Evolutionary conservation across 2,113 vertebrate species (phyloP), one percentile per base, ranked within the genome.

Genomic region (Gasterosteus nipponicus): DNA sequence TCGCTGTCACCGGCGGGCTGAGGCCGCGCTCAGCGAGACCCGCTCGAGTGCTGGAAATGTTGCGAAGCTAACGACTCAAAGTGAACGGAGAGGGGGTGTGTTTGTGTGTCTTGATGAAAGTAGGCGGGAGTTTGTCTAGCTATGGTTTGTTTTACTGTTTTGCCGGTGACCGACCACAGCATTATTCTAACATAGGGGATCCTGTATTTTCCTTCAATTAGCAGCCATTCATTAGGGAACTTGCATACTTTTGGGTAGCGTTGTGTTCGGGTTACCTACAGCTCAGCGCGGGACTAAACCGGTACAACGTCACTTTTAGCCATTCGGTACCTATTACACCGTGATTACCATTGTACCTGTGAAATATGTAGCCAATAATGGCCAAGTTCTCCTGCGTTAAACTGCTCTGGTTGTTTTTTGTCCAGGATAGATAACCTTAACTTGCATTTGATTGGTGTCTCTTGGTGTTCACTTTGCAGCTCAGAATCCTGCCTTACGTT

Each of bases 71-170:
- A 68, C 69, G 78, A 54, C 77, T 81, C 78, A 53, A 67, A 85
- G 84, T 81, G 80, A 86, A 88, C 75, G 42, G 67, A 89, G 58
- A 93, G 89, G 92, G 94, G 92, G 93, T 93, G 94, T 95, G 93
- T 93, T 93, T 93, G 87, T 93, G 89, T 86, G 59, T 92, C 74
- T 89, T 83, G 91, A 89, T 66, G 78, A 92, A 93, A 92, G 92
- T 86, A 94, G 94, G 94, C 94, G 94, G 94, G 94, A 95, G 89
- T 83, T 75, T 68, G 64, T 82, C 82, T 84, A 80, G 81, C 62
- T 69, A 19, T n/a, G 12, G 53, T 33, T 58, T 44, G 26, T 38
- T 19, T 11, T 46, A 10, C 51, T 54, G 18, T 39, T 70, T 63
- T 53, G 19, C 69, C 7, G 10, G 7, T 10, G 18, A 56, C 14